Evolutionary conservation across 1,140 invertebrate species (phyloP), one percentile per base, ranked within the genome.

Genomic region (Heliconius melpomene): DNA sequence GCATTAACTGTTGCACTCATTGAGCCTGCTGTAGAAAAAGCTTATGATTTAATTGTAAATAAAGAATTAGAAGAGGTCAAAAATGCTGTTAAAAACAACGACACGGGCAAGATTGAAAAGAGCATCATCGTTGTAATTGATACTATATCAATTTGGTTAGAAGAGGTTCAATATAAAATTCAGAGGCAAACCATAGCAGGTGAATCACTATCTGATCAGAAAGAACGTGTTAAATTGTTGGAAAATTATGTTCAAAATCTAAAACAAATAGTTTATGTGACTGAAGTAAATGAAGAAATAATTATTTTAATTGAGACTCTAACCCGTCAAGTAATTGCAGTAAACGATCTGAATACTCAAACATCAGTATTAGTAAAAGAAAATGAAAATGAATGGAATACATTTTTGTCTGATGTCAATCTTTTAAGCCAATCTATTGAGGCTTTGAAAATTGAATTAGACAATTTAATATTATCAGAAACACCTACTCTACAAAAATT

Each of bases 101-200:
- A 98, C 88, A 91, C 93, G 9, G 88, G 94, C 2, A 85, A 96
- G 3, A 95, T 97, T 66, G 96, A 97, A 90, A 96, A 96, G 85
- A 96, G 95, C 71, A 94, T 97, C 8, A 96, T 97, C 13, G 96
- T 96, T 23, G 96, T 97, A 2, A 96, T 98, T 38, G 96, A 98
- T 89, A 97, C 96, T 0, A 96, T 98, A 8, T 97, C 97, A 0
- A 96, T 96, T 29, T 98, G 97, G 97, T 88, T 98, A 54, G 97
- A 98, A 93, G 97, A 96, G 32, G 97, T 98, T 81, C 97, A 98
- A 90, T 97, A 97, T 82, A 96, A 96, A 86, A 96, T 98, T 11
- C 96, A 97, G 79, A 78, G 85, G 87, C 82, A 95, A 89, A 86
- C 90, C 73, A 72, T 89, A 52, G 38, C 86, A 78, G 70, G 90